phyloP scores from a whole-genome alignment of 1,140 invertebrate species.

The Anastatus disparis region DNA sequence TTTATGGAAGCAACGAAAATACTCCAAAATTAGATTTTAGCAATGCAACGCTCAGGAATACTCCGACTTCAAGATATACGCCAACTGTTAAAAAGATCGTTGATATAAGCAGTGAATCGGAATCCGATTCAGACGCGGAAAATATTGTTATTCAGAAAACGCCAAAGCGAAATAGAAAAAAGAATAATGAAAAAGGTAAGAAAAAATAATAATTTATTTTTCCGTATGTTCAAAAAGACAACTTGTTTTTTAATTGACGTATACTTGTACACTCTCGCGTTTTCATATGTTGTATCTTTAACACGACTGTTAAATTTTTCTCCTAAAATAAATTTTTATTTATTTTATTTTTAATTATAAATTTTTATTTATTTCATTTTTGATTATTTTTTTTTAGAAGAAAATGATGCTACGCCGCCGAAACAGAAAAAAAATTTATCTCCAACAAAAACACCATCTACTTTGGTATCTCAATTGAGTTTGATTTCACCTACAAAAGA shows the following conservation, averaged over 20 bases:
- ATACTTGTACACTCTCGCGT: too few species aligned
- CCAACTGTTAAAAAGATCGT: constrained; percentile 56
- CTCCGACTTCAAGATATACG: constrained; percentile 45
- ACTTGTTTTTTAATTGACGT: too few species aligned
- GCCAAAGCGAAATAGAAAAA: neutral
- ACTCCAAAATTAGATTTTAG: constrained; percentile 48
- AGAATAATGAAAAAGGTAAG: constrained; percentile 43
- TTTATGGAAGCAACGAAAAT: constrained; percentile 52
- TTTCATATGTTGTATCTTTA: too few species aligned
- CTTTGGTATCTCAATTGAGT: constrained; percentile 48
- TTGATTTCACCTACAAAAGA: constrained; percentile 42
- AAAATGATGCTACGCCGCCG: constrained; percentile 45
- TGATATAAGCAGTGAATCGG: constrained; percentile 58
- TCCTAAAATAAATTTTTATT: too few species aligned
- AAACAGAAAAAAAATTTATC: constrained; percentile 51
- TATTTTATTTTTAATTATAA: constrained; percentile 1
- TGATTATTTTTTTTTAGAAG: constrained; percentile 26
- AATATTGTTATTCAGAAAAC: constrained; percentile 42
- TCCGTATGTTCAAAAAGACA: too few species aligned
- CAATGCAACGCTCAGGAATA: constrained; percentile 45
- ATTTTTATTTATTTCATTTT: neutral
- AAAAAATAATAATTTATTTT: neutral
- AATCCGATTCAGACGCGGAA: constrained; percentile 56
- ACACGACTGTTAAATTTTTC: too few species aligned
- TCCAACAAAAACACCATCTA: constrained; percentile 51